These are phyloP conservation scores for Megalonaias nervosa DNA, from an alignment of 1,140 invertebrate genomes.

Conservation along the genomic window DNA sequence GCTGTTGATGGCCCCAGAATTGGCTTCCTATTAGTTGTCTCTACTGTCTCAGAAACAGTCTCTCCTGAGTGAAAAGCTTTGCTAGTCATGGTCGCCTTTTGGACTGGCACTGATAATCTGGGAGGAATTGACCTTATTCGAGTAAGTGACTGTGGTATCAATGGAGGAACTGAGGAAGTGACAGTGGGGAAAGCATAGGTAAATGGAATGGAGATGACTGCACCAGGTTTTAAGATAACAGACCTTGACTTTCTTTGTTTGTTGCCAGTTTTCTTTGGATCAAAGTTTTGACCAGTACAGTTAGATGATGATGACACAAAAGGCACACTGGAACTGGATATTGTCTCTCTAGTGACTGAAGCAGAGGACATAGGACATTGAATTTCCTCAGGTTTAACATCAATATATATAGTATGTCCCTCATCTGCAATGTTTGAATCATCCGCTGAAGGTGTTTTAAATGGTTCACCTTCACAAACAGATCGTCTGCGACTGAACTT, in stretches of 20 bases:
- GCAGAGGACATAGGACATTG: no score
- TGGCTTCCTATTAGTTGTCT: neutral
- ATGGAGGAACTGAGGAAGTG: no score
- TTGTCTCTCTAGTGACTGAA: no score
- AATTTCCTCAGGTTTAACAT: no score
- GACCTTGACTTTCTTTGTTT: slow-evolving; percentile 23
- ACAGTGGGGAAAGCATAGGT: slow-evolving; percentile 37
- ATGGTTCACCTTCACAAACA: neutral
- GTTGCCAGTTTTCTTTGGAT: neutral
- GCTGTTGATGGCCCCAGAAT: neutral
- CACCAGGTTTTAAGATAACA: slow-evolving; percentile 43
- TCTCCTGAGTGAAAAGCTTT: neutral
- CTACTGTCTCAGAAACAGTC: neutral
- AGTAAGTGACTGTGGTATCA: no score
- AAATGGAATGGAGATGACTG: slow-evolving; percentile 49
- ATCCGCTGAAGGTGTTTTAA: no score
- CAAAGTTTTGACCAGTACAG: no score
- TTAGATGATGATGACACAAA: no score
- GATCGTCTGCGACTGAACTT: neutral
- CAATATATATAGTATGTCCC: no score
- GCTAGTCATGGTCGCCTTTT: neutral
- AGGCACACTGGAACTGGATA: no score
- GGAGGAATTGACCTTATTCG: neutral
- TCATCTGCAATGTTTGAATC: no score
- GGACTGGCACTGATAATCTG: neutral